Evolutionary conservation across 1,140 invertebrate species (phyloP), one percentile per base, ranked within the genome.

Genomic region (Galendromus occidentalis): DNA sequence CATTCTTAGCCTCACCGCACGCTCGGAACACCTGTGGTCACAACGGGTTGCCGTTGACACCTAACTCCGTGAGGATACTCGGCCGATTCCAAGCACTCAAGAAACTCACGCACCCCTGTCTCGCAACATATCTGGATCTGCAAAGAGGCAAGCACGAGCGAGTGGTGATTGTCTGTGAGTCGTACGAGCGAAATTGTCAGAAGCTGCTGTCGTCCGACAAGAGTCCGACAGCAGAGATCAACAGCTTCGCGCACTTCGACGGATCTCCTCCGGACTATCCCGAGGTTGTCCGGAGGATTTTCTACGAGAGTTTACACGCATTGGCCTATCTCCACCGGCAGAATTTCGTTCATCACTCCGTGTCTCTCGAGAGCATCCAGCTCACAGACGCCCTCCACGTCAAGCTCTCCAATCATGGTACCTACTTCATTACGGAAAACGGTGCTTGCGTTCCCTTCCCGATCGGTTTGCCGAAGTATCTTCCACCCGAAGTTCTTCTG

Each of bases 131-230:
- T 78, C 76, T 97, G 9, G 91, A 95, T 76, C 84, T 94, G 64
- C 85, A 88, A 67, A 79, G 91, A 72, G 87, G 88, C 66, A 95
- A 95, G 81, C 91, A 95, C 82, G 91, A 95, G 77, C 80, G 91
- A 72, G 85, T 89, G 42, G 84, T 94, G 64, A 82, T 93, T 14
- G 87, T 95, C 1, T 84, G 86, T 30, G 91, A 96, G 78, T 85
- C 86, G 69, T 84, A 85, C 76, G 83, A 83, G n/a, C 81, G 80
- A 69, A 81, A 84, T 71, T 69, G 83, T 70, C 70, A 65, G 42
- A 68, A 63, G 14, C 47, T 74, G 2, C 63, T 70, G 7, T 65
- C 73, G 45, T 69, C 69, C 28, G 47, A 73, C 63, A 59, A 77
- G 71, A 66, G 71, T 71, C 79, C 79, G 69, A 64, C 45, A 74